Conservation (phyloP, 2,888 invertebrate genomes). For the Drosophila aldrichi region DNA sequence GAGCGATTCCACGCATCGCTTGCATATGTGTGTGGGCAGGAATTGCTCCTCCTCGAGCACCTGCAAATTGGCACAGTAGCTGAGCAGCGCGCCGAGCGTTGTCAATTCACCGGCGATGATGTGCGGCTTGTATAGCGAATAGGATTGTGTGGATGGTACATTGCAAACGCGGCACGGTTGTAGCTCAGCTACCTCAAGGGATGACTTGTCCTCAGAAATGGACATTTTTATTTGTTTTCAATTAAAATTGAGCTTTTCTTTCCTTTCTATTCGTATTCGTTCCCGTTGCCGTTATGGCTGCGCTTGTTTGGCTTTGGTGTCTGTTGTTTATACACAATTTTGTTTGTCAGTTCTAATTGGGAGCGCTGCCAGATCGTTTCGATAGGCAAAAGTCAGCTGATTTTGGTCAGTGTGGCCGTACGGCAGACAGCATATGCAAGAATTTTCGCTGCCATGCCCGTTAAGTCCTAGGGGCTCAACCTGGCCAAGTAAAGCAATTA, state of each 20-base stretch:
- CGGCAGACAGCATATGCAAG: conserved; percentile 15
- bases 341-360: not conserved
- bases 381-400: conserved; percentile 40
- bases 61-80: conserved; percentile 68
- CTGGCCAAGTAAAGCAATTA: conserved; percentile 9
- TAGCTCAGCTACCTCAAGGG: conserved; percentile 21
- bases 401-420: conserved; percentile 41
- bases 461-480: conserved; percentile 26
- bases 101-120: conserved; percentile 77
- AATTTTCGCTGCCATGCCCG: conserved; percentile 53
- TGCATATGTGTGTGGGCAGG: conserved; percentile 79
- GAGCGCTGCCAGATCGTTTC: conserved; percentile 32
- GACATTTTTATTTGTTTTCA: conserved; percentile 21
- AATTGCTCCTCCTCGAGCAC: conserved; percentile 67
- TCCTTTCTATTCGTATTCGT: not conserved
- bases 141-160: conserved; percentile 61
- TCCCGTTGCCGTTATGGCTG: no score
- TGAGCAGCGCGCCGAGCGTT: conserved; percentile 79
- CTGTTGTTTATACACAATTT: conserved; percentile 33
- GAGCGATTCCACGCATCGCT: conserved; percentile 68
- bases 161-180: conserved; percentile 82
- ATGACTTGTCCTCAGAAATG: conserved; percentile 6
- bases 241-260: no score
- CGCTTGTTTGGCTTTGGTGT: not conserved
- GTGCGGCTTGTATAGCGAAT: conserved; percentile 73